Evolutionary conservation across 2,797 vertebrate genomes (phyloP).

Genomic region (Phrynocephalus guinanensis): DNA sequence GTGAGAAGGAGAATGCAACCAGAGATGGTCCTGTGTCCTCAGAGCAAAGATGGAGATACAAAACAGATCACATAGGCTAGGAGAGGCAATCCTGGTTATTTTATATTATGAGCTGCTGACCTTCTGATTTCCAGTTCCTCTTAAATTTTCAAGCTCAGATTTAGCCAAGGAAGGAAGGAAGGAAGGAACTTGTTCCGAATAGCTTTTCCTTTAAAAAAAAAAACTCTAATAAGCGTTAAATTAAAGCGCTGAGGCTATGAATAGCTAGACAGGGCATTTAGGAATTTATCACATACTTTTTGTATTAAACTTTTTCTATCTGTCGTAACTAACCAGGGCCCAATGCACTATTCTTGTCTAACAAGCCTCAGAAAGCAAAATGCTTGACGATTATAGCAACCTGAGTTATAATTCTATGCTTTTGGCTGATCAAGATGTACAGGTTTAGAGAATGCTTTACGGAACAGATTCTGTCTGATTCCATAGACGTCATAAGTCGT

Average conservation of each 20-base stretch:
- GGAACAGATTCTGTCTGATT: background rate
- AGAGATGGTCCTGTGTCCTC: background rate
- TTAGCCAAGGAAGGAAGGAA: background rate
- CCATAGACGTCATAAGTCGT: background rate
- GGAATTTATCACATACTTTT: too few relatives aligned
- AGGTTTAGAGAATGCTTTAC: conserved; percentile 3
- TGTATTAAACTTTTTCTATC: too few relatives aligned
- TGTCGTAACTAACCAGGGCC: too few relatives aligned
- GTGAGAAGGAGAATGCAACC: too few relatives aligned
- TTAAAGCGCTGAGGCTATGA: too few relatives aligned
- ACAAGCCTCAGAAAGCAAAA: background rate
- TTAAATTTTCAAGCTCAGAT: background rate
- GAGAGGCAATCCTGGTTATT: background rate
- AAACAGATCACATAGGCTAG: too few relatives aligned
- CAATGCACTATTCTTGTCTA: background rate
- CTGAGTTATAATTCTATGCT: background rate
- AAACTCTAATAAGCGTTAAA: too few relatives aligned
- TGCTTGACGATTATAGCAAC: background rate
- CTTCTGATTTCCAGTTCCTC: background rate
- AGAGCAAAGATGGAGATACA: too few relatives aligned
- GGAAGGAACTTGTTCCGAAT: background rate
- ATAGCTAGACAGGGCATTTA: too few relatives aligned
- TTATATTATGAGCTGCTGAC: too few relatives aligned
- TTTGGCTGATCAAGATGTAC: background rate
- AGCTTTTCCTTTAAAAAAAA: too few relatives aligned